Base-by-base conservation (phyloP, 2,888 invertebrate genomes). In the Drosophila mayaguana region DNA sequence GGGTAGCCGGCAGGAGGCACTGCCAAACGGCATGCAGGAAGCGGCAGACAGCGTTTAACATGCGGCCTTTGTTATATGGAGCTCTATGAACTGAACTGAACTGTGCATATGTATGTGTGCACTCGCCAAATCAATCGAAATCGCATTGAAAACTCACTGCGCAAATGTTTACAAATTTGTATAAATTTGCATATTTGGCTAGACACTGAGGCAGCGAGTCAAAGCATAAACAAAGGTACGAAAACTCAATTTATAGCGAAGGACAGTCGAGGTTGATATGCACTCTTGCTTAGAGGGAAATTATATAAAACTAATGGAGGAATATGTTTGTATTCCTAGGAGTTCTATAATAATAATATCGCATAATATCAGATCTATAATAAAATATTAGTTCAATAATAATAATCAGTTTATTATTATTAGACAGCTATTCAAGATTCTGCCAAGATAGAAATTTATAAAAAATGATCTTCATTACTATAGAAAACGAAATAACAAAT, bases 141-240 rank as follows among this genome's bases (percentile, higher is more conserved):
- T 76, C 61, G 36, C 36, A 63, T 34, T 54, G 38, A 32, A 57
- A 46, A 57, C 63, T 57, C 60, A 68, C 63, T 60, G 67, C 70
- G 71, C 70, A 76, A 73, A 75, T 78, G 71, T 79, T 78, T 63
- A 72, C 75, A 71, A 71, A 63, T 65, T 65, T 53, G 18, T 25
- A 22, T 22, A 40, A 80, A 85, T 84, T 88, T 84, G 79, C 88
- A 84, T 84, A 79, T 83, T 78, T 72, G 66, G 25, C 60, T 67
- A 73, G 80, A 64, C 79, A 34, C 46, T 51, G 62, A 45, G 53
- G 56, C 72, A 73, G 54, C 28, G n/a, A 63, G 56, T 65, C 54
- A 61, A 63, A 68, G n/a, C 12, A 9, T 50, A 54, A 66, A 48
- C 18, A 66, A 55, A 43, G n/a, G 22, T 8, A 11, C 22, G 2